Conservation (phyloP, 2,888 invertebrate species). For the Caenorhabditis sp. region DNA sequence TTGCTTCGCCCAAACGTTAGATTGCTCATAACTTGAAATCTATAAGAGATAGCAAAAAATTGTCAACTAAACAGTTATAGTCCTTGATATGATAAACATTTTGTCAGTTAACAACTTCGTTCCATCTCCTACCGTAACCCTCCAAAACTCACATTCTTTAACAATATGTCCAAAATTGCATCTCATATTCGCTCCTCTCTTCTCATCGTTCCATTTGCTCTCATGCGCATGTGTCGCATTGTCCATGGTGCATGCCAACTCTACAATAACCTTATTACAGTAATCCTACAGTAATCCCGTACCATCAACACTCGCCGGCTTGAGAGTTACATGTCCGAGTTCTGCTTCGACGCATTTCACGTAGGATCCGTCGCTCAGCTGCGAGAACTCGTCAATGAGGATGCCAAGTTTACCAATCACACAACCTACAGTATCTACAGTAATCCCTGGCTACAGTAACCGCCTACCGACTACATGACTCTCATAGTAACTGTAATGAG, state of each 20-base stretch:
- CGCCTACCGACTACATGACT: conserved; percentile 73
- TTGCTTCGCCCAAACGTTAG: too few species aligned
- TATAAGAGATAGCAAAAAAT: too few species aligned
- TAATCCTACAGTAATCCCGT: too few species aligned
- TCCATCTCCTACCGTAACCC: too few species aligned
- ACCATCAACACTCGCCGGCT: conserved; percentile 61
- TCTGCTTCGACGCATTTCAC: conserved; percentile 68
- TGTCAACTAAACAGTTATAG: too few species aligned
- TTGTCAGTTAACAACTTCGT: too few species aligned
- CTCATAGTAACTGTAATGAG: conserved; percentile 73
- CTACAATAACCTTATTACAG: background rate
- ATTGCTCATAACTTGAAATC: too few species aligned
- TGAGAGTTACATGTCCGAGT: conserved; percentile 58
- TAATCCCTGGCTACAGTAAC: too few species aligned
- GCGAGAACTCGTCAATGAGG: conserved; percentile 65
- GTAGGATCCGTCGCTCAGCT: conserved; percentile 60
- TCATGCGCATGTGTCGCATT: conserved; percentile 62
- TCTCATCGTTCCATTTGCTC: conserved; percentile 57
- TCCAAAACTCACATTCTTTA: too few species aligned
- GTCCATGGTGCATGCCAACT: conserved; percentile 45
- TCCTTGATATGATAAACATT: too few species aligned
- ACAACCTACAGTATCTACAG: conserved; percentile 65
- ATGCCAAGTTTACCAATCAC: conserved; percentile 68
- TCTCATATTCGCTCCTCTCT: conserved; percentile 59
- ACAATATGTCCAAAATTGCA: conserved; percentile 66